Percentiles rank a stretch among this genome's conserved stretches.
Conservation (phyloP, 2,888 invertebrate genomes). For the Andrena bicolor region DNA sequence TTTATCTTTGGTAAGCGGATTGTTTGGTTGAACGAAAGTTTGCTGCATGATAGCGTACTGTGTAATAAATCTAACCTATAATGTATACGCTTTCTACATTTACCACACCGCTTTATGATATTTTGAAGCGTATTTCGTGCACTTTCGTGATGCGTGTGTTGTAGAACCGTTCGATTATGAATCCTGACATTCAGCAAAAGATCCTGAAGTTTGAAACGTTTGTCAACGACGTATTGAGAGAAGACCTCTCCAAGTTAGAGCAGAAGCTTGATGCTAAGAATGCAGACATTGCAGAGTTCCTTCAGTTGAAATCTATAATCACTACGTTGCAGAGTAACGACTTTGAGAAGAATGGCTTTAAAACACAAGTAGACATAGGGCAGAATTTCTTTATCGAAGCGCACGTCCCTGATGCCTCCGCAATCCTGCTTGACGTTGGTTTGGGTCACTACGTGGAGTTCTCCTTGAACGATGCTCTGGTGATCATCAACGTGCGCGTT, state of each 20-base stretch:
- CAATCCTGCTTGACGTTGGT: constrained; percentile 91
- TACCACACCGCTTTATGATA: background rate
- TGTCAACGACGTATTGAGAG: constrained; percentile 92
- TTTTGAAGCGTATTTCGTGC: background rate
- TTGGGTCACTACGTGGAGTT: constrained; percentile 92
- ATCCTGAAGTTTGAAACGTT: constrained; percentile 88
- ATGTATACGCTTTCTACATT: background rate
- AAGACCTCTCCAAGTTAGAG: constrained; percentile 89
- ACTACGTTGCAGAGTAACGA: constrained; percentile 88
- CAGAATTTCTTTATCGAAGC: constrained; percentile 94
- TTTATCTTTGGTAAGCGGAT: constrained; percentile 34
- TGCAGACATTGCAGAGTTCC: constrained; percentile 89
- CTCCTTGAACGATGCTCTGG: constrained; percentile 89
- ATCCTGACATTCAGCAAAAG: constrained; percentile 74
- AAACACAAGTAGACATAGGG: constrained; percentile 93
- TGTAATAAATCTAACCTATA: constrained; percentile 40
- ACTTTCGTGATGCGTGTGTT: constrained; percentile 28
- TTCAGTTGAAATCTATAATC: constrained; percentile 90
- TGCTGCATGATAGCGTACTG: background rate
- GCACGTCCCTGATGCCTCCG: constrained; percentile 88
- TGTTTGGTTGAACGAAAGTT: background rate
- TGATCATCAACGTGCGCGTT: constrained; percentile 90
- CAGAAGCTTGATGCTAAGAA: constrained; percentile 88
- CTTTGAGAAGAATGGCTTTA: constrained; percentile 87
- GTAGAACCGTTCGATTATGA: constrained; percentile 66